Evolutionary conservation across 2,888 invertebrate species (phyloP).

Genomic region (Apodemia mormo): DNA sequence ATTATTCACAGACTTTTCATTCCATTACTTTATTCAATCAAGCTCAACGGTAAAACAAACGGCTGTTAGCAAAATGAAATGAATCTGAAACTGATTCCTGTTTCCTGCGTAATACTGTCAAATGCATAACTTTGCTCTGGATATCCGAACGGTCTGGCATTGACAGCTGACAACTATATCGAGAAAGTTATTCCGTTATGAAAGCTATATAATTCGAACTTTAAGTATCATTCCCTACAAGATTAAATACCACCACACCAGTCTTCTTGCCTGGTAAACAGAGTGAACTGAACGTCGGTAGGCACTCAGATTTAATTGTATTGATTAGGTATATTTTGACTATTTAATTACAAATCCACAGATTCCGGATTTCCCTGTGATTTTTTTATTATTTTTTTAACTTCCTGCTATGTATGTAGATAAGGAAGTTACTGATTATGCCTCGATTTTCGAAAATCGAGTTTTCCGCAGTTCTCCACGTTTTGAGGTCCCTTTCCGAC

Average conservation of each 20-base stretch:
- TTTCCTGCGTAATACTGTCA: constrained; percentile 18
- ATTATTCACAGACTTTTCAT: not conserved
- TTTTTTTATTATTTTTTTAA: no score
- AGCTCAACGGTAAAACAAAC: not conserved
- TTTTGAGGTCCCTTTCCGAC: no score
- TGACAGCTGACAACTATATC: constrained; percentile 17
- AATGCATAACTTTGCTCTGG: constrained; percentile 16
- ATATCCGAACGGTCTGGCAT: constrained; percentile 6
- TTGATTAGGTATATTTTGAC: no score
- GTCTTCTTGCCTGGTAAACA: not conserved
- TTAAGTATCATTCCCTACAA: not conserved
- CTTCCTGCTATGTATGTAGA: no score
- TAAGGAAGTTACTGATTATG: no score
- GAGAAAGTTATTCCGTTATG: constrained; percentile 14
- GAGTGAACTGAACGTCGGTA: not conserved
- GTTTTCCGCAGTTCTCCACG: no score
- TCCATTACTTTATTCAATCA: not conserved
- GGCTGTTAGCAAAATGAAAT: constrained; percentile 6
- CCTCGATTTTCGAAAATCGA: no score
- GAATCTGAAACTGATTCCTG: constrained; percentile 6
- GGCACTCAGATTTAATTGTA: no score
- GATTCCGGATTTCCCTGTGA: no score
- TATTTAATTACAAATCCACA: no score
- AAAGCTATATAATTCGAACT: not conserved
- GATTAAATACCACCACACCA: not conserved